Evolutionary conservation across 2,797 vertebrate species (phyloP).

Genomic region (Tokudaia muenninki): DNA sequence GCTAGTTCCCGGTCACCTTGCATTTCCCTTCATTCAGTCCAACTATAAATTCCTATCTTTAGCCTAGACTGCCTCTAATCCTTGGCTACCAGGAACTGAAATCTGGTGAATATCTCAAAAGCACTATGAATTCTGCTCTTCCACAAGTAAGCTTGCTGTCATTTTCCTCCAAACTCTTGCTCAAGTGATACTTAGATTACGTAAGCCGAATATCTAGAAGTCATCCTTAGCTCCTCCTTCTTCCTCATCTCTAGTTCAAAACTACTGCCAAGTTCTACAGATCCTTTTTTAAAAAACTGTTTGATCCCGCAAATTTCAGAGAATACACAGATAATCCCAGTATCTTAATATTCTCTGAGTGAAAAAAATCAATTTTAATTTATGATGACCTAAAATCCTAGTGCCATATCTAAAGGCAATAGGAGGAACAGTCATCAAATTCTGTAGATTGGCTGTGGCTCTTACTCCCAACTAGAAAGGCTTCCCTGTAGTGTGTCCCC

Average conservation of each 20-base stretch:
- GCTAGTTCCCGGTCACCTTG: not conserved
- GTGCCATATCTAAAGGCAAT: conserved; percentile 76
- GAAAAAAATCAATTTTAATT: conserved; percentile 83
- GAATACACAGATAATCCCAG: conserved; percentile 79
- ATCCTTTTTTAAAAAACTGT: conserved; percentile 28
- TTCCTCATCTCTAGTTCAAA: conserved; percentile 48
- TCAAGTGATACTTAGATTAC: conserved; percentile 12
- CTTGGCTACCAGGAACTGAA: conserved; percentile 17
- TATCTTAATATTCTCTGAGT: conserved; percentile 81
- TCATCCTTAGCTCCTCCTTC: conserved; percentile 20
- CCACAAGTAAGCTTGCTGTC: not conserved
- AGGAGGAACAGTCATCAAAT: conserved; percentile 84
- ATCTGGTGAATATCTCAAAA: conserved; percentile 37
- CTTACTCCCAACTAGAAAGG: conserved; percentile 46
- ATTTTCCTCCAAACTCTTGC: conserved; percentile 26
- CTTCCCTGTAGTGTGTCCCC: not conserved
- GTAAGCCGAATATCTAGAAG: conserved; percentile 1
- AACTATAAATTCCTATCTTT: conserved; percentile 30
- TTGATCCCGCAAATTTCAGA: conserved; percentile 82
- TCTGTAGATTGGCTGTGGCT: not conserved
- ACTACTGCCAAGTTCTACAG: not conserved
- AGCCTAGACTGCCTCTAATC: not conserved
- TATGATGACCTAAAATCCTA: conserved; percentile 84
- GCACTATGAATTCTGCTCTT: conserved; percentile 36
- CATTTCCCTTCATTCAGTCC: conserved; percentile 14